Conservation (phyloP, 1,140 invertebrate genomes). For the Stegodyphus mimosarum region DNA sequence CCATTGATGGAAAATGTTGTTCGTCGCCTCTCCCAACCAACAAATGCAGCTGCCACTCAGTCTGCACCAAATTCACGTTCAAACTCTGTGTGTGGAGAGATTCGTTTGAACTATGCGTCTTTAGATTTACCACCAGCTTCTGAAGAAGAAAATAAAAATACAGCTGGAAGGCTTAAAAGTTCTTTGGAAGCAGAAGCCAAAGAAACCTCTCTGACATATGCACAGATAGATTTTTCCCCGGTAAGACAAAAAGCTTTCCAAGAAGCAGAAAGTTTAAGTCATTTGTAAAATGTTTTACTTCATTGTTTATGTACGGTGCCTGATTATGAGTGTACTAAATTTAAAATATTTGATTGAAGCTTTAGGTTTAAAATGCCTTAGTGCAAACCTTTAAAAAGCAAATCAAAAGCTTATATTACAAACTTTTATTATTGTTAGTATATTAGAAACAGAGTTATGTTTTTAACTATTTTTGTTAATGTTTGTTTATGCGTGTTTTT, state of each 20-base stretch:
- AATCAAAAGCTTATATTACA: too few relatives aligned
- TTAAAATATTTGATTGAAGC: background rate
- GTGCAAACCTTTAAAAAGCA: too few relatives aligned
- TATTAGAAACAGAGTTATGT: too few relatives aligned
- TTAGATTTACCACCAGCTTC: constrained; percentile 72
- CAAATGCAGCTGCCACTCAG: background rate
- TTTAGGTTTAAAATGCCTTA: too few relatives aligned
- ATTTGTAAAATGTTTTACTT: constrained; percentile 24
- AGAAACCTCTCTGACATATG: constrained; percentile 51
- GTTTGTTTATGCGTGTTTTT: too few relatives aligned
- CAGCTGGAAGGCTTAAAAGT: background rate
- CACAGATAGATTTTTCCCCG: constrained; percentile 54
- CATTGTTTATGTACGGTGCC: constrained; percentile 37
- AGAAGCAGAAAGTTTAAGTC: constrained; percentile 52
- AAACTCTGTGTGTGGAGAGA: constrained; percentile 69
- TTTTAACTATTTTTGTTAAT: too few relatives aligned
- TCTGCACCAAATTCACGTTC: constrained; percentile 65
- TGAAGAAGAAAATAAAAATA: constrained; percentile 28
- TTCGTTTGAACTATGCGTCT: constrained; percentile 76
- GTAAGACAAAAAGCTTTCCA: constrained; percentile 49
- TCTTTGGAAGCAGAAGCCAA: constrained; percentile 42
- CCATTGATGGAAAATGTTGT: constrained; percentile 34
- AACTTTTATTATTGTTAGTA: too few relatives aligned
- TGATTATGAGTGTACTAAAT: constrained; percentile 36
- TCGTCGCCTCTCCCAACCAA: constrained; percentile 15